Evolutionary conservation across 1,140 invertebrate genomes (phyloP).

Genomic region (Drosophila bocki): DNA sequence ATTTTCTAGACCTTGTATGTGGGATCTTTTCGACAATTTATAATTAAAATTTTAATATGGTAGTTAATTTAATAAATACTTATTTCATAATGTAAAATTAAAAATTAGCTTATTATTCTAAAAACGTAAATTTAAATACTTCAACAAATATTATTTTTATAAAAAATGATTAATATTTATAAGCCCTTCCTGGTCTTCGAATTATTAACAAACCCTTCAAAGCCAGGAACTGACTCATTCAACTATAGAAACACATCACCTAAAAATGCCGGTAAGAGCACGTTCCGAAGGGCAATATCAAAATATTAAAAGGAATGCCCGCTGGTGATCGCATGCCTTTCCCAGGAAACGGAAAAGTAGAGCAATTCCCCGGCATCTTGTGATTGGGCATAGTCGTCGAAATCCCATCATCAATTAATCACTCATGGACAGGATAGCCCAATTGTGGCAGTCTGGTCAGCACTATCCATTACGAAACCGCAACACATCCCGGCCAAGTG

Average conservation of each 20-base stretch:
- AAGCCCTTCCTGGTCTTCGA: neutral
- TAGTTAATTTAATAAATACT: too few species aligned
- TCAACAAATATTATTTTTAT: neutral
- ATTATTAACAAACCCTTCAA: neutral
- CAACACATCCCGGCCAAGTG: constrained; percentile 31
- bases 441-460: constrained; percentile 26
- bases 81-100: too few species aligned
- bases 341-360: constrained; percentile 6
- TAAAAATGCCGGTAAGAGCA: neutral
- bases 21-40: too few species aligned
- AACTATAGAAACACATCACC: neutral
- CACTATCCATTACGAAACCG: constrained; percentile 46
- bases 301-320: constrained; percentile 2
- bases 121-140: neutral
- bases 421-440: constrained; percentile 15
- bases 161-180: neutral
- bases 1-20: too few species aligned
- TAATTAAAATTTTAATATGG: too few species aligned
- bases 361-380: neutral
- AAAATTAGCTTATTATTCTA: too few species aligned
- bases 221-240: neutral
- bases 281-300: neutral
- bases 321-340: neutral
- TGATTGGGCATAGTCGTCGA: neutral
- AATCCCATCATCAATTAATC: constrained; percentile 20